Percentiles rank a stretch among this genome's conserved stretches.
phyloP scores from a whole-genome alignment of 2,797 vertebrate species.

The Lindbergichthys nudifrons region DNA sequence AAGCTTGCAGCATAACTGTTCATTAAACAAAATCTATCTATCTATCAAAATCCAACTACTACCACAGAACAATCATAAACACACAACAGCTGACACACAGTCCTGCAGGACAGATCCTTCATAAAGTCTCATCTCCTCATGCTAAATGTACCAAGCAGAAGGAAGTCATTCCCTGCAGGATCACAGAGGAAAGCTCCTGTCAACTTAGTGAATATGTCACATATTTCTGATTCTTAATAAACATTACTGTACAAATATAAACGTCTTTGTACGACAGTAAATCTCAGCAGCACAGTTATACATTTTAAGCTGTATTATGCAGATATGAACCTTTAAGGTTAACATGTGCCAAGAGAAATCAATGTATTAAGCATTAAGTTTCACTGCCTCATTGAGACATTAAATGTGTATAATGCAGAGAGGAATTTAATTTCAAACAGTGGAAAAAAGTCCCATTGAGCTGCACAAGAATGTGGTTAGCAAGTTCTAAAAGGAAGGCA shows the following conservation, averaged over 20 bases:
- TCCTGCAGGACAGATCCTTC: conserved; percentile 55
- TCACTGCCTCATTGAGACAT: conserved; percentile 75
- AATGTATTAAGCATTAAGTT: conserved; percentile 77
- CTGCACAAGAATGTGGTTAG: conserved; percentile 55
- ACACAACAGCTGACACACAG: conserved; percentile 67
- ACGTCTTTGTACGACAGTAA: conserved; percentile 20
- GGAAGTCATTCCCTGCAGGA: conserved; percentile 69
- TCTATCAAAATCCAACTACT: conserved; percentile 53
- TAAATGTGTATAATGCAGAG: conserved; percentile 72
- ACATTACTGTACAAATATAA: conserved; percentile 48
- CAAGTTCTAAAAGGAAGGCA: conserved; percentile 49
- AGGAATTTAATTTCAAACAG: conserved; percentile 57
- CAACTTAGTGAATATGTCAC: conserved; percentile 67
- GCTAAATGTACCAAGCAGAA: conserved; percentile 71
- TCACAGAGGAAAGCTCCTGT: conserved; percentile 59
- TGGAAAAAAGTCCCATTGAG: conserved; percentile 60
- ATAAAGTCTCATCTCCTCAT: conserved; percentile 60
- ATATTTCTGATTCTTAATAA: conserved; percentile 56
- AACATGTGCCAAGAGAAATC: conserved; percentile 59
- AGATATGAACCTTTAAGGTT: conserved; percentile 54
- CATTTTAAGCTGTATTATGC: conserved; percentile 51
- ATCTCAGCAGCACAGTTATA: conserved; percentile 37
- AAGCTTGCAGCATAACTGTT: conserved; percentile 31
- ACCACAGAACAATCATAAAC: conserved; percentile 54
- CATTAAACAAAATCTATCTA: conserved; percentile 52